Percentiles rank a stretch among this genome's conserved stretches.
phyloP scores from a whole-genome alignment of 2,797 vertebrate species.

The Anguilla anguilla region DNA sequence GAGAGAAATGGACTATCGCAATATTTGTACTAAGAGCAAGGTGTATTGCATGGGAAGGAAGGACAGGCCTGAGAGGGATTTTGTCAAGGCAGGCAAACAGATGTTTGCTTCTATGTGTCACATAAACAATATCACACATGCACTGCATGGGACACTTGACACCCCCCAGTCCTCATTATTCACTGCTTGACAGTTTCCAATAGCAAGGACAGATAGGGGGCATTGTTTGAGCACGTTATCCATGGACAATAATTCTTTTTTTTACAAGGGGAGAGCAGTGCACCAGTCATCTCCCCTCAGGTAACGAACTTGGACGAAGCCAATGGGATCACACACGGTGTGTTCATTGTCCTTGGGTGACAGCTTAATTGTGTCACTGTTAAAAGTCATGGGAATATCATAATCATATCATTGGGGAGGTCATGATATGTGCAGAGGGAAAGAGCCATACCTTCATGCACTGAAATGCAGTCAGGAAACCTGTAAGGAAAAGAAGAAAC shows the following conservation, averaged over 20 bases:
- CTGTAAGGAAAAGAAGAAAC: background rate
- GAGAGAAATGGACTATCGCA: conserved; percentile 7
- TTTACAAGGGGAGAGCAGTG: background rate
- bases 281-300: background rate
- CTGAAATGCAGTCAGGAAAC: background rate
- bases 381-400: background rate
- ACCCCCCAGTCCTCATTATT: conserved; percentile 77
- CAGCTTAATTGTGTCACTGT: background rate
- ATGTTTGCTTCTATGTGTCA: conserved; percentile 72
- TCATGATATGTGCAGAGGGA: background rate
- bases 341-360: background rate
- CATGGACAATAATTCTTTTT: conserved; percentile 43
- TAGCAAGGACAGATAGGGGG: conserved; percentile 77
- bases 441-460: background rate
- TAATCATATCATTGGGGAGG: background rate
- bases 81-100: conserved; percentile 72
- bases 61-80: conserved; percentile 67
- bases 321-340: background rate
- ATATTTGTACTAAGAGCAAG: background rate
- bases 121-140: conserved; percentile 60
- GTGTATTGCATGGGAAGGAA: conserved; percentile 49
- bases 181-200: conserved; percentile 72
- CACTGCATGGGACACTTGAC: conserved; percentile 80
- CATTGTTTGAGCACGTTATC: conserved; percentile 67
- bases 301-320: background rate